Evolutionary conservation across 2,797 vertebrate genomes (phyloP).

Genomic region (Staurois parvus): DNA sequence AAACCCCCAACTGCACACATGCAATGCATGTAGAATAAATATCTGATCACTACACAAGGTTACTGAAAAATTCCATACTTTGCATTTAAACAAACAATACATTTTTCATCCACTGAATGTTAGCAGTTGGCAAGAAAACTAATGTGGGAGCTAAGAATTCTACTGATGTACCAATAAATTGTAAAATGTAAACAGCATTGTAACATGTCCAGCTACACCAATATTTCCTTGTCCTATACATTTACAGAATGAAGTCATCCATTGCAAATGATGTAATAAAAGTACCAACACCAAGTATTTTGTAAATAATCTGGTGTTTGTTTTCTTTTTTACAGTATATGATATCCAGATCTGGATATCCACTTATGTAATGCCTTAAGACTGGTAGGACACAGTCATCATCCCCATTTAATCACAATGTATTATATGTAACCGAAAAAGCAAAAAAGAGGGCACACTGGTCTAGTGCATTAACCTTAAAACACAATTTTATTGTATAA

Average conservation of each 20-base stretch:
- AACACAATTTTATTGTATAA: too few relatives aligned
- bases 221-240: background rate
- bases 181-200: background rate
- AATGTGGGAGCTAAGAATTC: constrained; percentile 10
- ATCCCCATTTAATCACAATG: too few relatives aligned
- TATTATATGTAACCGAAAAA: too few relatives aligned
- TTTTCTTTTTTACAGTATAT: too few relatives aligned
- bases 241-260: background rate
- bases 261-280: background rate
- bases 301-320: too few relatives aligned
- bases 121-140: constrained; percentile 6
- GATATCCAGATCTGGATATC: too few relatives aligned
- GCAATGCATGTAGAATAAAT: constrained; percentile 31
- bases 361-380: too few relatives aligned
- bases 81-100: constrained; percentile 41
- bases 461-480: too few relatives aligned
- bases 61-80: constrained; percentile 21
- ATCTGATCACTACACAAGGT: constrained; percentile 2
- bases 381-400: too few relatives aligned
- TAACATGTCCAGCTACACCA: background rate
- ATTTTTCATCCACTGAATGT: constrained; percentile 20
- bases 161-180: background rate
- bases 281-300: too few relatives aligned
- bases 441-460: too few relatives aligned
- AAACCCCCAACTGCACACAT: constrained; percentile 24